These are phyloP conservation scores for Orius insidiosus DNA, from an alignment of 1,140 invertebrate species.

Conservation along the genomic window DNA sequence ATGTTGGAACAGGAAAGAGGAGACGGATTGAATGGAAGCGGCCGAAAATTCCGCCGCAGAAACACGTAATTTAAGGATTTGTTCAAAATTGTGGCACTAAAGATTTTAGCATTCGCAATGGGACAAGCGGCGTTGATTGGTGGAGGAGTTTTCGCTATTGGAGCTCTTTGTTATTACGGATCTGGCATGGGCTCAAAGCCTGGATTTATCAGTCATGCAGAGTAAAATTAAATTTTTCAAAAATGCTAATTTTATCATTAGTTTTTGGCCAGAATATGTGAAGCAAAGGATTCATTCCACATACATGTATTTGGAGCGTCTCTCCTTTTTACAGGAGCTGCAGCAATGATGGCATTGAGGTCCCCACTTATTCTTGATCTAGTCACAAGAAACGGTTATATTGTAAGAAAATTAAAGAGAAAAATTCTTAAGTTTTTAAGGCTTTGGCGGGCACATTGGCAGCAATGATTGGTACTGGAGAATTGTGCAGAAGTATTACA, in stretches of 20 bases:
- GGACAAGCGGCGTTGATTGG: conserved; percentile 77
- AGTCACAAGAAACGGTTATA: conserved; percentile 50
- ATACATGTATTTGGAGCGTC: conserved; percentile 86
- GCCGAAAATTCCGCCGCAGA: no score
- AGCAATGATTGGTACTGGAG: conserved; percentile 79
- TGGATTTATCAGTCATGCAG: conserved; percentile 66
- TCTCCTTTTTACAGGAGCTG: conserved; percentile 59
- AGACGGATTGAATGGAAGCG: no score
- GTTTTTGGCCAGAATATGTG: conserved; percentile 89
- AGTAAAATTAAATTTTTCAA: conserved; percentile 45
- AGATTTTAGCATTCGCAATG: conserved; percentile 48
- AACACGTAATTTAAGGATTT: no score
- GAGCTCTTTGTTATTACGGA: conserved; percentile 88
- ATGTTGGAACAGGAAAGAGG: no score
- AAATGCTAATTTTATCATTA: conserved; percentile 27
- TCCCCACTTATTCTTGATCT: conserved; percentile 60
- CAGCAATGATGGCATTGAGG: conserved; percentile 61
- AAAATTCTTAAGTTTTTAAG: conserved; percentile 29
- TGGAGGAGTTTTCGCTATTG: conserved; percentile 74
- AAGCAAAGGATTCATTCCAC: conserved; percentile 73
- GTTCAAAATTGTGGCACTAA: no score
- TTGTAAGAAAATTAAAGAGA: conserved; percentile 33
- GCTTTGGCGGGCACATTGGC: conserved; percentile 62
- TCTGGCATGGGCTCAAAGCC: conserved; percentile 62
- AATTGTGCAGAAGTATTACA: conserved; percentile 59